phyloP scores from a whole-genome alignment of 2,113 vertebrate species.

The Leptobrachium ailaonicum region DNA sequence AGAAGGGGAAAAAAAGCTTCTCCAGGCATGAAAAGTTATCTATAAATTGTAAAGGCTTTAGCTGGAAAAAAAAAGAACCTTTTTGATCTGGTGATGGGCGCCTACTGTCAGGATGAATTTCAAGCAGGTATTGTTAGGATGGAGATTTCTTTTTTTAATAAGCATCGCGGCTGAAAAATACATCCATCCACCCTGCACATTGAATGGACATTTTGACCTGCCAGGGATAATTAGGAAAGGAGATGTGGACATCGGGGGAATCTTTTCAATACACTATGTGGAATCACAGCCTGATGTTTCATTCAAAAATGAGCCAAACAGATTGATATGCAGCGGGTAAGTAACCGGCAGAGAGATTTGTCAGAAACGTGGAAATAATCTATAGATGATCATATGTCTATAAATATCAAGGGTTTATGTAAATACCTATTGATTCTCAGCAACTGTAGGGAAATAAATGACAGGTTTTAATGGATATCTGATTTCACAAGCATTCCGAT shows the following conservation, averaged over 20 bases:
- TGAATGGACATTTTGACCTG: slow-evolving; percentile 55
- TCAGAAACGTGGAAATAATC: too few species aligned
- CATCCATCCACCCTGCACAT: slow-evolving; percentile 49
- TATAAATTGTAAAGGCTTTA: slow-evolving; percentile 22
- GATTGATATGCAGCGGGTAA: slow-evolving; percentile 66
- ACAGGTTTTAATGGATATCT: too few species aligned
- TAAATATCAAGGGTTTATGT: too few species aligned
- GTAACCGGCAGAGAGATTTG: slow-evolving; percentile 11
- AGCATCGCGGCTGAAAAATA: slow-evolving; percentile 11
- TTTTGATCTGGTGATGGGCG: slow-evolving; percentile 23
- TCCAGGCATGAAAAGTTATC: slow-evolving; percentile 15
- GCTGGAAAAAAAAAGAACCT: slow-evolving; percentile 2
- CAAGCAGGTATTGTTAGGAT: slow-evolving; percentile 21
- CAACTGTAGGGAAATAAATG: too few species aligned
- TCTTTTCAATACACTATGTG: slow-evolving; percentile 69
- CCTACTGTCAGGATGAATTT: slow-evolving; percentile 23
- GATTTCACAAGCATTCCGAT: too few species aligned
- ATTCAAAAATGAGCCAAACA: slow-evolving; percentile 58
- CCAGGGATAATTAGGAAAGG: slow-evolving; percentile 59
- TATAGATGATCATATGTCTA: too few species aligned
- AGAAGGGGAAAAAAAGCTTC: slow-evolving; percentile 16
- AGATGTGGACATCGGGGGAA: slow-evolving; percentile 68
- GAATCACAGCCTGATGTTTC: slow-evolving; percentile 59
- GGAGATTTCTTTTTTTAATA: slow-evolving; percentile 31
- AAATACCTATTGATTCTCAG: too few species aligned